Conservation (phyloP, 53 echinoderm and acorn worm species). For the Crossaster papposus region DNA sequence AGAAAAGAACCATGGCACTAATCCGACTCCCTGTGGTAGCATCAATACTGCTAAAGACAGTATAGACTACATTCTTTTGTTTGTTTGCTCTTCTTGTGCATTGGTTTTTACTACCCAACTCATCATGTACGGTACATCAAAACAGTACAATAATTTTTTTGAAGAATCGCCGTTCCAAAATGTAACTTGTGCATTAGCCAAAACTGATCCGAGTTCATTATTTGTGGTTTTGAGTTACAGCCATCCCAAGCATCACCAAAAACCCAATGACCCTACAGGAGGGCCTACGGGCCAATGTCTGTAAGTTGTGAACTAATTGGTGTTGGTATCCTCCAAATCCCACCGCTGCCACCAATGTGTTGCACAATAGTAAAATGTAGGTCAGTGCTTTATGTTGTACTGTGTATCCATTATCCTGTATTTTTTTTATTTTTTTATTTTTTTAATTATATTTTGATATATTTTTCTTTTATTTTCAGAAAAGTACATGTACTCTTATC, state of each 20-base stretch:
- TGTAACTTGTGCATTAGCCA: neutral
- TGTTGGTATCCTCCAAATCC: conserved; percentile 29
- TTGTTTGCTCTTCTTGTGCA: too few species aligned
- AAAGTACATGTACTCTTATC: too few species aligned
- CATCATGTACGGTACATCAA: neutral
- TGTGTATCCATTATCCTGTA: neutral
- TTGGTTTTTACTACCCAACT: too few species aligned
- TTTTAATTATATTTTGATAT: neutral
- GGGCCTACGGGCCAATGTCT: conserved; percentile 48
- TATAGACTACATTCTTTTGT: too few species aligned
- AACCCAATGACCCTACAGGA: conserved; percentile 43
- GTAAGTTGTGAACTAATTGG: conserved; percentile 43
- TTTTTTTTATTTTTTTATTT: neutral
- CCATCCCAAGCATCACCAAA: conserved; percentile 53
- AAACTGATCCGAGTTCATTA: conserved; percentile 48
- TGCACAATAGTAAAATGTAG: conserved; percentile 9
- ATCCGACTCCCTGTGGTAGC: too few species aligned
- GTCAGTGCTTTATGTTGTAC: too few species aligned
- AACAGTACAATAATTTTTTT: neutral
- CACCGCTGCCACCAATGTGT: conserved; percentile 45
- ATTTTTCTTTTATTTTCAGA: neutral
- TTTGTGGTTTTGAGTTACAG: conserved; percentile 58
- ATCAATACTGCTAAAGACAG: too few species aligned
- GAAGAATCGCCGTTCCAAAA: neutral
- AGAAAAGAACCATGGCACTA: too few species aligned